A percentile compares a stretch with the other conserved stretches of the same genome.
Conservation (phyloP, 1,140 invertebrate genomes). For the Carcinoscorpius rotundicauda region DNA sequence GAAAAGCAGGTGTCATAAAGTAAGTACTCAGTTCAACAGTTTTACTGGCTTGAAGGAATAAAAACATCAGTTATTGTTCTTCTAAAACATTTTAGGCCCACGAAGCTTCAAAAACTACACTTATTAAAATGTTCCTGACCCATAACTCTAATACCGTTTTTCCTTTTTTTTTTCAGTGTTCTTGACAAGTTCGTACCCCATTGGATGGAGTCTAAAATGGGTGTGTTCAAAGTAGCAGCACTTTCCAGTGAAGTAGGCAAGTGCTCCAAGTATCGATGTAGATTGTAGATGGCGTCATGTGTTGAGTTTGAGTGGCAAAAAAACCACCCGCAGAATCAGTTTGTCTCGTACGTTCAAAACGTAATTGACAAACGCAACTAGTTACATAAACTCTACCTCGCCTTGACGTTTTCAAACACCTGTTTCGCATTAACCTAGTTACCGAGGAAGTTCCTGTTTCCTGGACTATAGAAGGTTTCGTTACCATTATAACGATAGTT, state of each 20-base stretch:
- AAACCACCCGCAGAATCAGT: too few relatives aligned
- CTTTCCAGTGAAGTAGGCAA: constrained; percentile 24
- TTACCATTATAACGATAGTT: too few relatives aligned
- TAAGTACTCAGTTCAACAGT: constrained; percentile 19
- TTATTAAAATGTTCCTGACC: not conserved
- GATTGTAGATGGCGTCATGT: too few relatives aligned
- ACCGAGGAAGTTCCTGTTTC: too few relatives aligned
- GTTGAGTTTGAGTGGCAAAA: too few relatives aligned
- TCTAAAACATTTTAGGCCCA: constrained; percentile 4
- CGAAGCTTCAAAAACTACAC: not conserved
- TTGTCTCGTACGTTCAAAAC: too few relatives aligned
- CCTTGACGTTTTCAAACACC: too few relatives aligned
- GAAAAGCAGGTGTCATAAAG: constrained; percentile 26
- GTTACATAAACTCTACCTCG: too few relatives aligned
- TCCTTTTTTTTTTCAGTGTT: constrained; percentile 18
- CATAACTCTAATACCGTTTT: not conserved
- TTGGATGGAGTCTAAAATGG: constrained; percentile 27
- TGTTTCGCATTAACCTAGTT: too few relatives aligned
- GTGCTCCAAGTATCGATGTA: constrained; percentile 8
- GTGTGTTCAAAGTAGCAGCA: constrained; percentile 25
- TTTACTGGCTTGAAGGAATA: not conserved
- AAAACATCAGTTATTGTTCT: not conserved
- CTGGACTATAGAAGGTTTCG: too few relatives aligned
- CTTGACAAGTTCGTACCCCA: constrained; percentile 26
- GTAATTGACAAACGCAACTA: too few relatives aligned